A percentile compares a stretch with the other conserved stretches of the same genome.
phyloP scores from a whole-genome alignment of 2,113 vertebrate genomes.

The Picathartes gymnocephalus region DNA sequence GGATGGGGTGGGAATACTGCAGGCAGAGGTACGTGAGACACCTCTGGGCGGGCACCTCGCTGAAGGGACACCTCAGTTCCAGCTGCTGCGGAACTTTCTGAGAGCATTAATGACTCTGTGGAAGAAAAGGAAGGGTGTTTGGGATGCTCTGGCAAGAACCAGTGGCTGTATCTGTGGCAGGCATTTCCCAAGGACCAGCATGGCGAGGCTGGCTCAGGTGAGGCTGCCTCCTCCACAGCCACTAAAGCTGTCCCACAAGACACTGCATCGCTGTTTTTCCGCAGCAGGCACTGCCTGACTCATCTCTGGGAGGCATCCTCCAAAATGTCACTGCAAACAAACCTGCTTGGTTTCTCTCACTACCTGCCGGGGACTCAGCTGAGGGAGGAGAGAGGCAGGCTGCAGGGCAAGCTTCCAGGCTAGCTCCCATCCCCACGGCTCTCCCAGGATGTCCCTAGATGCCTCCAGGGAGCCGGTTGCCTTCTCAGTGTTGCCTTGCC shows the following conservation, averaged over 20 bases:
- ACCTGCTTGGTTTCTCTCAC: constrained; percentile 23
- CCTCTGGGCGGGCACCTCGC: background rate
- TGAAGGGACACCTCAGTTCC: background rate
- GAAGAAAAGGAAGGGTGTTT: background rate
- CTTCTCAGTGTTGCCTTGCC: background rate
- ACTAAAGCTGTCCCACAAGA: constrained; percentile 28
- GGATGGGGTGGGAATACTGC: background rate
- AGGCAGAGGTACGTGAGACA: background rate
- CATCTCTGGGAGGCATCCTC: constrained; percentile 41
- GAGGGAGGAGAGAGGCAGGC: background rate
- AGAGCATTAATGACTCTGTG: background rate
- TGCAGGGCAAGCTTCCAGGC: background rate
- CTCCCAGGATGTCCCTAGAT: background rate
- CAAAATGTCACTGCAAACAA: constrained; percentile 25
- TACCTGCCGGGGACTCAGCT: constrained; percentile 2
- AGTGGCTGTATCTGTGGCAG: background rate
- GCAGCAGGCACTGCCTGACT: constrained; percentile 48
- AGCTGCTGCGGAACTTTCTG: background rate
- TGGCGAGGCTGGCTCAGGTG: constrained; percentile 10
- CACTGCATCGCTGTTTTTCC: constrained; percentile 28
- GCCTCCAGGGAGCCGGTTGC: background rate
- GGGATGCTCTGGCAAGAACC: background rate
- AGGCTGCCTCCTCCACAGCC: constrained; percentile 31
- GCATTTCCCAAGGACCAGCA: background rate
- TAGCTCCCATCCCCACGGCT: background rate